phyloP scores from a whole-genome alignment of 2,113 vertebrate species.

The Urocynchramus pylzowi region DNA sequence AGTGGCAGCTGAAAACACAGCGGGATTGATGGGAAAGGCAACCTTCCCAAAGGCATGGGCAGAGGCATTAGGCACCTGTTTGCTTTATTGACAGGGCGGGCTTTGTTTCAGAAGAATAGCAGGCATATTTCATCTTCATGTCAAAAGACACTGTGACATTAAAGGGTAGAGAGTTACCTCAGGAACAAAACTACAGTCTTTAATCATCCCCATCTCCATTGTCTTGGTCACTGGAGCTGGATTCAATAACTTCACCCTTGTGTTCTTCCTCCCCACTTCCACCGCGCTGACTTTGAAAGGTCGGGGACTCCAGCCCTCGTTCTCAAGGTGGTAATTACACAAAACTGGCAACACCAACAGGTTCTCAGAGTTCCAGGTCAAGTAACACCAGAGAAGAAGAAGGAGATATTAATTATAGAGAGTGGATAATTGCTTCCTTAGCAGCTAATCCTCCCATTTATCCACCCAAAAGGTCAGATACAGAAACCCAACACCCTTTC shows the following conservation, averaged over 20 bases:
- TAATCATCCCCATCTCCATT: not conserved
- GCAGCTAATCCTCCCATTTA: slow-evolving; percentile 65
- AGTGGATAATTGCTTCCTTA: slow-evolving; percentile 67
- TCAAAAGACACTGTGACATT: slow-evolving; percentile 41
- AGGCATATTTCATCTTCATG: slow-evolving; percentile 39
- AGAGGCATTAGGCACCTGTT: slow-evolving; percentile 36
- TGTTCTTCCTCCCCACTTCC: not conserved
- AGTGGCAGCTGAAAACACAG: slow-evolving; percentile 13
- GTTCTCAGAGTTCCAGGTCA: slow-evolving; percentile 46
- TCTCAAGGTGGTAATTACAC: slow-evolving; percentile 35
- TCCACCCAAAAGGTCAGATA: slow-evolving; percentile 55
- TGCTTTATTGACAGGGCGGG: slow-evolving; percentile 10
- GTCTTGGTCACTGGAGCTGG: slow-evolving; percentile 10
- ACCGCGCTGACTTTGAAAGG: rapidly evolving
- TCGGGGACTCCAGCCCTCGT: not conserved
- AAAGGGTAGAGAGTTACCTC: slow-evolving; percentile 37
- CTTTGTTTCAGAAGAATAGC: slow-evolving; percentile 36
- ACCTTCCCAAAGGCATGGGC: slow-evolving; percentile 17
- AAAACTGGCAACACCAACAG: slow-evolving; percentile 36
- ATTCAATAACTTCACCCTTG: not conserved
- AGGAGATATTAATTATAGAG: slow-evolving; percentile 64
- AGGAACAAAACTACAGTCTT: slow-evolving; percentile 4
- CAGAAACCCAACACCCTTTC: slow-evolving; percentile 52
- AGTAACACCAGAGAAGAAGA: slow-evolving; percentile 49
- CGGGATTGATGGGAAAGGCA: not conserved